These are phyloP conservation scores for Melanotaenia pygmaea DNA, from an alignment of 2,797 vertebrate genomes.

Conservation along the genomic window DNA sequence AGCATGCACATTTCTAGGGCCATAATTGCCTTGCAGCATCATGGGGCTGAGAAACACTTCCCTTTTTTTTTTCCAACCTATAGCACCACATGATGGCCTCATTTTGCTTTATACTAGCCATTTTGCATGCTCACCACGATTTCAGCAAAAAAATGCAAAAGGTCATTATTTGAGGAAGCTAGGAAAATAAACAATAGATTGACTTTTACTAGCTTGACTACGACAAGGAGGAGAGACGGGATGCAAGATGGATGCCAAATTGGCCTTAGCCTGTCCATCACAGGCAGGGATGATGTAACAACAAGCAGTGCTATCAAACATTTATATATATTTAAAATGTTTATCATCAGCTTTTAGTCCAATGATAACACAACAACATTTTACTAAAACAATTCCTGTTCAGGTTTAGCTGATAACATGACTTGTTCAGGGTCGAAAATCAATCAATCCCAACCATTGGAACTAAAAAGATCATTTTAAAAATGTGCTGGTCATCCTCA, in stretches of 20 bases:
- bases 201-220: too few relatives aligned
- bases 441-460: not conserved
- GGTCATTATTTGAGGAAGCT: too few relatives aligned
- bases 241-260: too few relatives aligned
- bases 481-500: too few relatives aligned
- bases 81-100: not conserved
- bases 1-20: not conserved
- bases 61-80: not conserved
- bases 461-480: not conserved
- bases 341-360: too few relatives aligned
- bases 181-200: too few relatives aligned
- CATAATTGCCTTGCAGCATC: not conserved
- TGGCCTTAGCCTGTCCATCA: too few relatives aligned
- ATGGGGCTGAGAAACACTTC: not conserved
- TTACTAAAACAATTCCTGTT: not conserved
- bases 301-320: too few relatives aligned
- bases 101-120: not conserved
- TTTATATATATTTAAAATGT: too few relatives aligned
- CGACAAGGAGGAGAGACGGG: too few relatives aligned
- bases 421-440: not conserved
- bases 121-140: not conserved
- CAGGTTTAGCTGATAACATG: not conserved
- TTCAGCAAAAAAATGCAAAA: not conserved
- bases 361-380: too few relatives aligned
- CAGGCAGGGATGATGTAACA: too few relatives aligned